phyloP scores from a whole-genome alignment of 2,888 invertebrate species.

The Spilarctia lutea region DNA sequence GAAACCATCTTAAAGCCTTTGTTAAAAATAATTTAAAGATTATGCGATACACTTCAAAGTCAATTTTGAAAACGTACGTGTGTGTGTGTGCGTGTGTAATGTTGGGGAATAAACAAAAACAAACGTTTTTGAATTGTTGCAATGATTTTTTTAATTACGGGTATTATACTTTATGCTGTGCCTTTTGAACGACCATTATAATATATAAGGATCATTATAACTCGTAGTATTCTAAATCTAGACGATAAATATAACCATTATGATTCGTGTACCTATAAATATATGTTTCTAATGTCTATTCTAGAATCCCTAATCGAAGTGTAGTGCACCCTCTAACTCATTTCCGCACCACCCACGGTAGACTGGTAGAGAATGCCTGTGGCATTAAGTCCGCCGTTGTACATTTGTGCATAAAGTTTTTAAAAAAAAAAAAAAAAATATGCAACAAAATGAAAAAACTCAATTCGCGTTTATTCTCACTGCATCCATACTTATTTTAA shows the following conservation, averaged over 20 bases:
- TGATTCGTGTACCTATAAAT: too few species aligned
- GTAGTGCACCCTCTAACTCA: too few species aligned
- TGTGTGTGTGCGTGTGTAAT: too few species aligned
- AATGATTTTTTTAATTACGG: neutral
- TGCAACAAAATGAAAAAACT: neutral
- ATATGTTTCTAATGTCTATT: too few species aligned
- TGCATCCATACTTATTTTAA: too few species aligned
- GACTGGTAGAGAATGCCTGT: too few species aligned
- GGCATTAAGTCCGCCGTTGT: too few species aligned
- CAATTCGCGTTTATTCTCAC: neutral
- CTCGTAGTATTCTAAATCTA: neutral
- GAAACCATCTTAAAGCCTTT: neutral
- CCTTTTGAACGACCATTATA: too few species aligned
- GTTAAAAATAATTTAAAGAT: constrained; percentile 1
- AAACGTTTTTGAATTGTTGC: neutral
- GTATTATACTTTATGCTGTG: neutral
- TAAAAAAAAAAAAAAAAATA: too few species aligned
- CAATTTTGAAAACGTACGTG: neutral
- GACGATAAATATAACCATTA: neutral
- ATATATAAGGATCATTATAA: neutral
- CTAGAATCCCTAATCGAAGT: too few species aligned
- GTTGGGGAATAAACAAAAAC: neutral
- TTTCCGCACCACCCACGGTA: too few species aligned
- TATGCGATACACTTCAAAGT: neutral
- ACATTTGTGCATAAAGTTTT: too few species aligned